Conservation (phyloP, 2,888 invertebrate genomes). For the Mesopsocus fuscifrons region DNA sequence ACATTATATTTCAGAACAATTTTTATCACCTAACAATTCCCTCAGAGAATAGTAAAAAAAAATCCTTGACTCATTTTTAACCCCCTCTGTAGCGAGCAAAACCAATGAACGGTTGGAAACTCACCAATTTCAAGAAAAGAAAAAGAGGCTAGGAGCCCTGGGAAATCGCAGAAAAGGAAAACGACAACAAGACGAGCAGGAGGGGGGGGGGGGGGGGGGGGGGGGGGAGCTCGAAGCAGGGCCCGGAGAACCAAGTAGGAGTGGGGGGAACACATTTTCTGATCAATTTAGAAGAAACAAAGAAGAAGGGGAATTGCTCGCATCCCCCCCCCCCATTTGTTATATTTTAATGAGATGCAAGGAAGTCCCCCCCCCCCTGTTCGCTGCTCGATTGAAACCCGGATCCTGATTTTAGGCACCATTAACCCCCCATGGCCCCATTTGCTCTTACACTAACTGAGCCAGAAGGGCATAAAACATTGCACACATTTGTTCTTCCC, state of each 20-base stretch:
- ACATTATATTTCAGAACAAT: no score
- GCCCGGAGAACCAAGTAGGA: no score
- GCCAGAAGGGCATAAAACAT: neutral
- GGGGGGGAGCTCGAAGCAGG: neutral
- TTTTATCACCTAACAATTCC: no score
- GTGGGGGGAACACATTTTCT: neutral
- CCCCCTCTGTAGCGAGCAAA: no score
- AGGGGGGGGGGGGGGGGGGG: neutral
- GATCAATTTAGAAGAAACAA: neutral
- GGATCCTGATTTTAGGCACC: neutral
- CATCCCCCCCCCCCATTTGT: conserved; percentile 2
- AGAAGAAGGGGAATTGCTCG: neutral
- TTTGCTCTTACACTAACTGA: neutral
- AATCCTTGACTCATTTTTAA: no score
- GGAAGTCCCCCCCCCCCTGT: conserved; percentile 7
- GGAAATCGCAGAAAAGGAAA: neutral
- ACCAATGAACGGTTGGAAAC: no score
- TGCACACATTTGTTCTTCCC: neutral
- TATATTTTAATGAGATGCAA: conserved; percentile 9
- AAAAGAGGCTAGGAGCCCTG: neutral
- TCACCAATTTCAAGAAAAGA: no score
- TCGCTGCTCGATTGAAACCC: neutral
- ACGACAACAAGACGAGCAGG: neutral
- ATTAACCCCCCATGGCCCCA: neutral
- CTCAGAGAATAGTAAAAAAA: no score